Evolutionary conservation across 2,113 vertebrate species (phyloP).

Genomic region (Naja naja): DNA sequence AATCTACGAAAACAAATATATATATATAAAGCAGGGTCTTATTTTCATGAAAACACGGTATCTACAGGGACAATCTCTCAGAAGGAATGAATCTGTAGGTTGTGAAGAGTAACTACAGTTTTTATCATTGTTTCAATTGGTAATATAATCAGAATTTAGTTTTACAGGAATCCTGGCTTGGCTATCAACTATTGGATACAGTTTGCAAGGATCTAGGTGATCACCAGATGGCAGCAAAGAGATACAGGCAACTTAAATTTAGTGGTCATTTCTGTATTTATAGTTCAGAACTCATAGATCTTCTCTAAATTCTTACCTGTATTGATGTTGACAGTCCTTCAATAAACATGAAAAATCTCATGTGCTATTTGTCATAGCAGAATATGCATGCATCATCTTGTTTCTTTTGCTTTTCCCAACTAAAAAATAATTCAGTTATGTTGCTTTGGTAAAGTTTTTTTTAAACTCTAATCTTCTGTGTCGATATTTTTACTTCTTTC

Average conservation of each 20-base stretch:
- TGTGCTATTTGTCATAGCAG: rapidly evolving
- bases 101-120: not conserved
- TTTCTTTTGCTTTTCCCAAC: not conserved
- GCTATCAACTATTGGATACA: not conserved
- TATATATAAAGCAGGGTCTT: no score
- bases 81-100: not conserved
- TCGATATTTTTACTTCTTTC: not conserved
- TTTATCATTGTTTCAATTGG: not conserved
- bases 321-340: not conserved
- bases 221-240: not conserved
- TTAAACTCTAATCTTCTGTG: not conserved
- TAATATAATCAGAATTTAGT: not conserved
- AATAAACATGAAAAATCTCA: not conserved
- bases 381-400: not conserved
- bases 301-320: not conserved
- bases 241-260: not conserved
- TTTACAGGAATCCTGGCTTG: not conserved
- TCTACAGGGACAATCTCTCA: not conserved
- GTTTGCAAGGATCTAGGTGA: not conserved
- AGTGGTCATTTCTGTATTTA: not conserved
- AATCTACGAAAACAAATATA: no score
- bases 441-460: not conserved
- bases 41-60: no score
- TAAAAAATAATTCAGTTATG: not conserved
- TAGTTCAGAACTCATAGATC: not conserved